Conservation (phyloP, 2,797 vertebrate genomes). For the Malacoctenus gilli region DNA sequence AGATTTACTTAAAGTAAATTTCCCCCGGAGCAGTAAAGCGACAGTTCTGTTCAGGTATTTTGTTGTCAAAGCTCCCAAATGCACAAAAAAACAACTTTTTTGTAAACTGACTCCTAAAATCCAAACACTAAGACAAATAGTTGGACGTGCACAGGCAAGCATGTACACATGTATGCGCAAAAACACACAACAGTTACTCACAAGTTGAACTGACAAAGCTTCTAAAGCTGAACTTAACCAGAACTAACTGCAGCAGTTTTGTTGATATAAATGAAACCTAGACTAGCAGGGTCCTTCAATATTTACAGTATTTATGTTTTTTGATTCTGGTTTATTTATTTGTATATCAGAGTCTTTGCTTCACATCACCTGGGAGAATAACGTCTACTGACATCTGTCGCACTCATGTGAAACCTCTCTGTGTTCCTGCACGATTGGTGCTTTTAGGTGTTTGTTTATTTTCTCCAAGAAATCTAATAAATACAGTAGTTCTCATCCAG, state of each 20-base stretch:
- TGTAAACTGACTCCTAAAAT: conserved; percentile 9
- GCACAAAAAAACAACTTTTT: conserved; percentile 7
- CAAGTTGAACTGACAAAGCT: conserved; percentile 73
- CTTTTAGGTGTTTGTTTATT: conserved; percentile 61
- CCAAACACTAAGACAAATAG: conserved; percentile 8
- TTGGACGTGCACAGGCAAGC: conserved; percentile 15
- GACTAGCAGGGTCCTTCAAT: conserved; percentile 51
- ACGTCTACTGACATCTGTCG: conserved; percentile 53
- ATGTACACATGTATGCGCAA: conserved; percentile 18
- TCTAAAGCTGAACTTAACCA: conserved; percentile 74
- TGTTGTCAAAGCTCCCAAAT: conserved; percentile 31
- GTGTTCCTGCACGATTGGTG: conserved; percentile 38
- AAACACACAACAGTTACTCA: conserved; percentile 31
- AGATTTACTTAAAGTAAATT: conserved; percentile 13
- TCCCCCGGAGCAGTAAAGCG: conserved; percentile 1
- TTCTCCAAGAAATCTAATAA: conserved; percentile 65
- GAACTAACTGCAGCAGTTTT: conserved; percentile 65
- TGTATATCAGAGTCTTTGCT: conserved; percentile 53
- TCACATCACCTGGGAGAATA: conserved; percentile 42
- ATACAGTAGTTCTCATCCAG: conserved; percentile 53
- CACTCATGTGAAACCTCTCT: conserved; percentile 37
- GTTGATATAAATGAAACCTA: conserved; percentile 47
- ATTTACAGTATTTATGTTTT: conserved; percentile 66
- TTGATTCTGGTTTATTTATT: conserved; percentile 78
- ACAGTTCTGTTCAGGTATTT: conserved; percentile 19